Percentiles rank a stretch among this genome's conserved stretches.
phyloP scores from a whole-genome alignment of 2,797 vertebrate genomes.

The Triplophysa yarkandensis region DNA sequence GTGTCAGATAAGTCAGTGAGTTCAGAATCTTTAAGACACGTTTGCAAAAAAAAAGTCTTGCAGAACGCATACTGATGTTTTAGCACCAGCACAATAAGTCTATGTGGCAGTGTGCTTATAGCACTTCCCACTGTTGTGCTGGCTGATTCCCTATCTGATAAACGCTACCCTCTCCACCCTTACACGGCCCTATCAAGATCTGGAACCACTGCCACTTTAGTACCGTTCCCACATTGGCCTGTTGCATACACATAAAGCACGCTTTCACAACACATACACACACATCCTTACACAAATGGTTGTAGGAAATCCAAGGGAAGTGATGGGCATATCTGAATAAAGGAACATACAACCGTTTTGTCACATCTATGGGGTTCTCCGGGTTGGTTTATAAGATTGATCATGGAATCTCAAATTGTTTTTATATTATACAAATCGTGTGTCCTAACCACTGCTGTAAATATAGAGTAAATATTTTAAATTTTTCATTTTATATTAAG shows the following conservation, averaged over 20 bases:
- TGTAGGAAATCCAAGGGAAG: constrained; percentile 6
- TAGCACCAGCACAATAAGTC: constrained; percentile 52
- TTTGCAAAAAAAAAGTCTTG: background rate
- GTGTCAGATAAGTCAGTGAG: constrained; percentile 2
- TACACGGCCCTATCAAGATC: constrained; percentile 55
- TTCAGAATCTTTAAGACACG: constrained; percentile 14
- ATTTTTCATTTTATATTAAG: too few species aligned
- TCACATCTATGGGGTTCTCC: background rate
- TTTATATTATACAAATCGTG: too few species aligned
- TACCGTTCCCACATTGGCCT: constrained; percentile 53
- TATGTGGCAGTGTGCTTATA: constrained; percentile 34
- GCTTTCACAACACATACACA: constrained; percentile 36
- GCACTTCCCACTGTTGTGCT: constrained; percentile 61
- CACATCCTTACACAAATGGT: background rate
- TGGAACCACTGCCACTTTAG: constrained; percentile 42
- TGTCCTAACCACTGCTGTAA: too few species aligned
- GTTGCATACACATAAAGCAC: constrained; percentile 23
- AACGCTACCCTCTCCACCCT: constrained; percentile 54
- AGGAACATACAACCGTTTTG: background rate
- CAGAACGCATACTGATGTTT: constrained; percentile 27
- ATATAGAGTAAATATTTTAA: too few species aligned
- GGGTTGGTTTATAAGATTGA: constrained; percentile 20
- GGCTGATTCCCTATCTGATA: constrained; percentile 55
- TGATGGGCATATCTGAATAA: constrained; percentile 9
- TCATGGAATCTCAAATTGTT: background rate